Percentiles rank a stretch among this genome's conserved stretches.
These are phyloP conservation scores for Nothocercus nigrocapillus DNA, from an alignment of 2,113 vertebrate genomes.

Conservation along the genomic window DNA sequence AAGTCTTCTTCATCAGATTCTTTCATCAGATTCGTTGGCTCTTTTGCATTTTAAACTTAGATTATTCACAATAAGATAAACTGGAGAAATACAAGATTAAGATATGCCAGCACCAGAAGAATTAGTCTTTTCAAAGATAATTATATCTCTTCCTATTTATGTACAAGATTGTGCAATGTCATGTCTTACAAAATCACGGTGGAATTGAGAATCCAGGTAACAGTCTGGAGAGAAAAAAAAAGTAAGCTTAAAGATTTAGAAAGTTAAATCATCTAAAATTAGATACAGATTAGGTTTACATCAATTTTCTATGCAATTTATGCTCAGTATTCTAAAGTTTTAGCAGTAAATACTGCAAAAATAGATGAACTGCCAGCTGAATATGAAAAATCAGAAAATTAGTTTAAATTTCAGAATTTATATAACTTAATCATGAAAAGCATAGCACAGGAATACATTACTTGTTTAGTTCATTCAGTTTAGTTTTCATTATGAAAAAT, in stretches of 20 bases:
- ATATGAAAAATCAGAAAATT: slow-evolving; percentile 30
- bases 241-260: background rate
- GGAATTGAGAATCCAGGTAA: background rate
- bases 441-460: background rate
- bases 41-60: background rate
- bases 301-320: slow-evolving; percentile 13
- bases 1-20: background rate
- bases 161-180: background rate
- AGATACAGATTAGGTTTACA: background rate
- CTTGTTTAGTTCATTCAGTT: background rate
- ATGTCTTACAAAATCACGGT: background rate
- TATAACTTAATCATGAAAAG: slow-evolving; percentile 14
- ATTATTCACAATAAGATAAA: background rate
- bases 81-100: background rate
- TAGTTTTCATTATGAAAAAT: background rate
- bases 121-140: background rate
- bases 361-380: background rate
- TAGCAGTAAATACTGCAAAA: background rate
- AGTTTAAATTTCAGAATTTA: slow-evolving; percentile 10
- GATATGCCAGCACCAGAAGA: background rate
- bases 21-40: background rate
- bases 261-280: slow-evolving; percentile 23
- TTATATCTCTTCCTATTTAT: background rate
- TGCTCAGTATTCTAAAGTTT: background rate
- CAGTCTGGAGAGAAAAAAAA: background rate